Percentiles rank a stretch among this genome's conserved stretches.
Conservation (phyloP, 2,888 invertebrate species). For the Nematopogon swammerdamellus region DNA sequence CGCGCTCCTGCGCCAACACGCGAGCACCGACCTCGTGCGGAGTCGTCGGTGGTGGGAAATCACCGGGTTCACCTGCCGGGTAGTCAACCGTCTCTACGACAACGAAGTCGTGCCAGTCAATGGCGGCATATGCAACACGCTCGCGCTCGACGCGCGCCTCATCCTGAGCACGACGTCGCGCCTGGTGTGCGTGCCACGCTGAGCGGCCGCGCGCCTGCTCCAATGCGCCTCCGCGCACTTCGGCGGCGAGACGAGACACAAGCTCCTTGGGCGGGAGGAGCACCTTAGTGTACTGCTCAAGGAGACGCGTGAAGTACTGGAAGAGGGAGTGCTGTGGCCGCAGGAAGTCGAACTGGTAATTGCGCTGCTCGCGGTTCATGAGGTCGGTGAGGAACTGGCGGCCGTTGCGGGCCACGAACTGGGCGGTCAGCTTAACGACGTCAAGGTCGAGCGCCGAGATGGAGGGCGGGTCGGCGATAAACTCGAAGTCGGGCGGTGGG, state of each 20-base stretch:
- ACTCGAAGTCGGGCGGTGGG: conserved; percentile 89
- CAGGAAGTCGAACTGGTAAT: conserved; percentile 98
- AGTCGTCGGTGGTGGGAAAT: conserved; percentile 96
- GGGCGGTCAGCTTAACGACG: conserved; percentile 96
- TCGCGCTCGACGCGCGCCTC: conserved; percentile 96
- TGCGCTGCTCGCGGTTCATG: conserved; percentile 97
- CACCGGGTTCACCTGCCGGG: conserved; percentile 92
- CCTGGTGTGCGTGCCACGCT: conserved; percentile 95
- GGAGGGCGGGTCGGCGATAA: conserved; percentile 95
- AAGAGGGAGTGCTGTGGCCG: conserved; percentile 98
- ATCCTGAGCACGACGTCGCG: conserved; percentile 86
- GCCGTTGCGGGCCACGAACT: conserved; percentile 98
- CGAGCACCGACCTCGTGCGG: conserved; percentile 96
- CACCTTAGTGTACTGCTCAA: conserved; percentile 98
- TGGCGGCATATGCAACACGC: conserved; percentile 92
- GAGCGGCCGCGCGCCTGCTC: conserved; percentile 93
- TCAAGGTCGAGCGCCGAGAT: conserved; percentile 98
- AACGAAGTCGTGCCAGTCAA: conserved; percentile 99
- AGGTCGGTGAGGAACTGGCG: conserved; percentile 96
- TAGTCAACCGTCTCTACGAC: conserved; percentile 99
- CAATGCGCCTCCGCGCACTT: conserved; percentile 66
- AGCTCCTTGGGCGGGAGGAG: conserved; percentile 94
- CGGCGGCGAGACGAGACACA: conserved; percentile 72
- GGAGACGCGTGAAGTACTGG: conserved; percentile 95
- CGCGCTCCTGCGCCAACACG: conserved; percentile 77